phyloP scores from a whole-genome alignment of 2,113 vertebrate genomes.

The Forbesichthys agassizii region DNA sequence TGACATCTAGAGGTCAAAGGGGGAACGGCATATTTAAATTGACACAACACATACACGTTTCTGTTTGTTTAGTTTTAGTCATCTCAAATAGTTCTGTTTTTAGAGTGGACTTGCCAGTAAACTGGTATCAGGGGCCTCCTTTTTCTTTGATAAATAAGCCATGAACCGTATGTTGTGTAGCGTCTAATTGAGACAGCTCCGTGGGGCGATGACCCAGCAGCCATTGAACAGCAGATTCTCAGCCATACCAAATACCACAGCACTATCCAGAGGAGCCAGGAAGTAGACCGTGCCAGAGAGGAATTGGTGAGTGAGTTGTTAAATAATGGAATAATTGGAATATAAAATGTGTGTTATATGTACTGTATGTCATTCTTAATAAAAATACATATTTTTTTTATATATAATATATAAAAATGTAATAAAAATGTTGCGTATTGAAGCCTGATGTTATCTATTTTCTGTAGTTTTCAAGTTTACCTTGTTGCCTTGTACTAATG shows the following conservation, averaged over 20 bases:
- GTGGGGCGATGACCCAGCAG: constrained; percentile 84
- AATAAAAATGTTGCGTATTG: too few species aligned
- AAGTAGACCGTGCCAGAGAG: constrained; percentile 83
- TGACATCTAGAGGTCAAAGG: constrained; percentile 65
- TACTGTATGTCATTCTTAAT: too few species aligned
- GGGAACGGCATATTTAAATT: neutral
- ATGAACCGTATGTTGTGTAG: constrained; percentile 61
- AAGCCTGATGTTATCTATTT: too few species aligned
- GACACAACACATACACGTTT: too few species aligned
- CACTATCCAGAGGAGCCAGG: constrained; percentile 83
- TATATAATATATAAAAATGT: too few species aligned
- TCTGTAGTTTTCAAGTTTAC: neutral
- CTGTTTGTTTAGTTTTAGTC: neutral
- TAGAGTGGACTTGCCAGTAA: neutral
- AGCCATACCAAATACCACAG: constrained; percentile 84
- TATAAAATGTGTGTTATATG: too few species aligned
- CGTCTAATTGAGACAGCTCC: constrained; percentile 84
- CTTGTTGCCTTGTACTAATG: neutral
- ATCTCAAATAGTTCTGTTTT: too few species aligned
- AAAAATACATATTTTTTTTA: too few species aligned
- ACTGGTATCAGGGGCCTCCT: neutral
- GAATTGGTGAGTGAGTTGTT: constrained; percentile 80
- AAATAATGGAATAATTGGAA: too few species aligned
- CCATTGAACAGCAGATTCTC: constrained; percentile 86
- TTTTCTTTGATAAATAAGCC: neutral